Evolutionary conservation across 2,113 vertebrate genomes (phyloP), one percentile per base, ranked within the genome.

Genomic region (Bothrops jararaca): DNA sequence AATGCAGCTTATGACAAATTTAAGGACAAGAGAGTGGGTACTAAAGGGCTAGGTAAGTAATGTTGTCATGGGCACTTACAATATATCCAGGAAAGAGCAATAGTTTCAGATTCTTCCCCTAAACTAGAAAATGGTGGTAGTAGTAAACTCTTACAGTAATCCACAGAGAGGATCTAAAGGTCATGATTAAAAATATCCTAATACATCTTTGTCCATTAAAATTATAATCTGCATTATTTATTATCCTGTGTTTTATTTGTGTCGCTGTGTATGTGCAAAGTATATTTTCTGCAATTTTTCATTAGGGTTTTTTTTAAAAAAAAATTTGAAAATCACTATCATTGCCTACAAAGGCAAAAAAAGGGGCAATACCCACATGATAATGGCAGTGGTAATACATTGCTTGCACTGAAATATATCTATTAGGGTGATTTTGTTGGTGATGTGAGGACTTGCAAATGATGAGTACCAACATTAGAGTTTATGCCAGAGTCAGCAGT

Each of bases 1-100:
- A 99, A 99, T n/a, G 99, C 99, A 0, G 98, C 99, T 90, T 99
- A 98, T 6, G 99, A 99, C 98, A 99, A 99, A 97, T 99, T 99
- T 96, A 98, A 98, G 95, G 99, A 99, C 98, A 99, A 99, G 96
- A 98, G 98, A 86, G 97, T 99, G 97, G 97, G 96, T 96, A 98
- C 99, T 42, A 98, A 98, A 96, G 98, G 98, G 91, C 98, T 99
- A 34, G 99, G 98, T 99, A 94, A 98, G 99, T 45, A 15, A 90
- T 53, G 85, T n/a, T 26, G 4, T 6, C 39, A 45, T 57, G 57
- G 56, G 15, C 12, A 18, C 23, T 87, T 87, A 64, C 5, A 64
- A 20, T 52, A 20, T 26, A 48, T 58, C 5, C 45, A 39, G 50
- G 48, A 60, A 69, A 9, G 60, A 89, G 4, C 50, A 45, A 22